These are phyloP conservation scores for Muscicapa striata DNA, from an alignment of 2,797 vertebrate species.

Conservation along the genomic window DNA sequence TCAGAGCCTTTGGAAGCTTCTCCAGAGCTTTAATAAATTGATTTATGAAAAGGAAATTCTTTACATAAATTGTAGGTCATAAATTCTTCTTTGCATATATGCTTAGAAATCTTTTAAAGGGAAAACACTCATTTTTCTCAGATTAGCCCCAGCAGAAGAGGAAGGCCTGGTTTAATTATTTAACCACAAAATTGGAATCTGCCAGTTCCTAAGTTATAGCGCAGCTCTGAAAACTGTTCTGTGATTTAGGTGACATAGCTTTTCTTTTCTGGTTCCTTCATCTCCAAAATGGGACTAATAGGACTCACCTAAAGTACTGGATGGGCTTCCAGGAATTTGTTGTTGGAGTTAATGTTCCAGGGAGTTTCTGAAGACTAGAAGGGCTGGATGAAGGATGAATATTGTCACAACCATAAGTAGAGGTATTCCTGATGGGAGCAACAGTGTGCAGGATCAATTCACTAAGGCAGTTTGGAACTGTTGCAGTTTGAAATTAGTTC, in stretches of 20 bases:
- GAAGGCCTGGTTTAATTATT: slow-evolving; percentile 39
- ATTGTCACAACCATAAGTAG: not conserved
- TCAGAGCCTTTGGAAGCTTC: slow-evolving; percentile 56
- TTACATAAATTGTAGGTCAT: slow-evolving; percentile 40
- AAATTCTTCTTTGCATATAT: slow-evolving; percentile 37
- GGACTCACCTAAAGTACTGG: not conserved
- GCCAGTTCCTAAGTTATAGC: not conserved
- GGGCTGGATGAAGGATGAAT: not conserved
- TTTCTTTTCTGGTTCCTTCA: not conserved
- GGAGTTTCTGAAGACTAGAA: not conserved
- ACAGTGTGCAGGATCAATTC: not conserved
- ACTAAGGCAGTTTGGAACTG: not conserved
- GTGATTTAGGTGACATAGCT: not conserved
- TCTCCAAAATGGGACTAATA: not conserved
- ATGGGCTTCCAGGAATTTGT: not conserved
- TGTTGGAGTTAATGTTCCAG: not conserved
- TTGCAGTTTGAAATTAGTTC: not conserved
- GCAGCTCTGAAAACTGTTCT: not conserved
- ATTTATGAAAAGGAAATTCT: slow-evolving; percentile 62
- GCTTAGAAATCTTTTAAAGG: slow-evolving; percentile 46
- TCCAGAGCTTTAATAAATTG: slow-evolving; percentile 50
- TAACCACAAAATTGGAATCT: slow-evolving; percentile 24
- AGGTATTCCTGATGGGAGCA: not conserved
- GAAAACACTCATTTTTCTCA: slow-evolving; percentile 38
- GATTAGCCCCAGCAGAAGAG: slow-evolving; percentile 7